A percentile compares a stretch with the other conserved stretches of the same genome.
These are phyloP conservation scores for Carollia perspicillata DNA, from an alignment of 2,113 vertebrate genomes.

Conservation along the genomic window DNA sequence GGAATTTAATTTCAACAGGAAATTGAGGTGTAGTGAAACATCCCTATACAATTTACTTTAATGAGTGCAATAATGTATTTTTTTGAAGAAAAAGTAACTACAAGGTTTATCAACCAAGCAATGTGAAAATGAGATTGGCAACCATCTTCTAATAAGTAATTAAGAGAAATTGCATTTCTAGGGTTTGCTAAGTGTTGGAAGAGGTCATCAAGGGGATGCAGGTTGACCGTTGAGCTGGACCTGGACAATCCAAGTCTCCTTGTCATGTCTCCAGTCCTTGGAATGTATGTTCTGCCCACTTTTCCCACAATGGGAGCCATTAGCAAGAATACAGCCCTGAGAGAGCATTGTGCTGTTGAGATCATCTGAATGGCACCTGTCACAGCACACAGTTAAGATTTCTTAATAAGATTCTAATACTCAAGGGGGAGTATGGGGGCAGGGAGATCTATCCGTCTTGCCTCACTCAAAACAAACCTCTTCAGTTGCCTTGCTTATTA, in stretches of 20 bases:
- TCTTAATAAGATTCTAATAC: background rate
- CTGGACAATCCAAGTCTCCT: background rate
- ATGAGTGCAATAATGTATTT: background rate
- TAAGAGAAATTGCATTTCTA: background rate
- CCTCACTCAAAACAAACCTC: background rate
- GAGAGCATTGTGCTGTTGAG: background rate
- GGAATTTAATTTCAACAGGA: background rate
- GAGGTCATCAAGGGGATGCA: background rate
- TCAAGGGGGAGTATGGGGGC: accelerated
- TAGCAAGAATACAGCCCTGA: background rate
- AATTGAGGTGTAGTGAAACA: background rate
- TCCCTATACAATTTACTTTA: constrained; percentile 39
- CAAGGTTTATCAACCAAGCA: background rate
- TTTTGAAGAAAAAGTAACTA: constrained; percentile 4
- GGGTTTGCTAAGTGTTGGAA: background rate
- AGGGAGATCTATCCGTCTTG: accelerated
- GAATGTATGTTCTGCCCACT: no score
- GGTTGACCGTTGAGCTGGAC: background rate
- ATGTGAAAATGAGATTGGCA: background rate
- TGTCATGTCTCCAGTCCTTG: accelerated
- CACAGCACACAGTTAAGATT: background rate
- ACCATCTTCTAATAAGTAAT: background rate
- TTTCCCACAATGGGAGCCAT: background rate
- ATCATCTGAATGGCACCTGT: background rate
- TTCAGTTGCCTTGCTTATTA: background rate